Percentiles rank a stretch among this genome's conserved stretches.
Evolutionary conservation across 2,797 vertebrate species (phyloP).

Genomic region (Gila robusta): DNA sequence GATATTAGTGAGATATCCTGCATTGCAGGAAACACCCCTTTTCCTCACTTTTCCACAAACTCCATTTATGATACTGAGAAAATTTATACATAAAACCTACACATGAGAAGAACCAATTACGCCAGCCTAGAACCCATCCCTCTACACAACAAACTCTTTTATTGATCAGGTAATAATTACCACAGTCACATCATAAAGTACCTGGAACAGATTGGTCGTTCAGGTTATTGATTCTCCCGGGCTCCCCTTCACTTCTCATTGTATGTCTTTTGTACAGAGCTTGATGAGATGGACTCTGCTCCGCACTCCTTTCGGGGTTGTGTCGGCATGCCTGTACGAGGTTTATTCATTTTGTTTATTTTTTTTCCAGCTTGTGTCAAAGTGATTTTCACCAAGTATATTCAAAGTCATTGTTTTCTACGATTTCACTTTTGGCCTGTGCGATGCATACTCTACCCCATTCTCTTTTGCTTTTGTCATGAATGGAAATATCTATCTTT

Average conservation of each 20-base stretch:
- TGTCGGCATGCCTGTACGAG: slow-evolving; percentile 63
- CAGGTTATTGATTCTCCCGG: slow-evolving; percentile 80
- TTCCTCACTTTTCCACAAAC: slow-evolving; percentile 7
- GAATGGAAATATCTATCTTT: slow-evolving; percentile 7
- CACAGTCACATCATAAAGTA: slow-evolving; percentile 84
- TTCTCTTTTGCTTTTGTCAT: slow-evolving; percentile 9
- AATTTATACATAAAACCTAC: slow-evolving; percentile 74
- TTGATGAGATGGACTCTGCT: slow-evolving; percentile 73
- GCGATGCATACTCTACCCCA: not conserved
- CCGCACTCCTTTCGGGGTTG: slow-evolving; percentile 61
- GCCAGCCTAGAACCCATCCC: slow-evolving; percentile 63
- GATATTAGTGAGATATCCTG: slow-evolving; percentile 61
- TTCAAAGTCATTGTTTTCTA: not conserved
- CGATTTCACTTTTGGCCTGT: not conserved
- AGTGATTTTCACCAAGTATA: slow-evolving; percentile 16
- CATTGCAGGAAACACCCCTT: slow-evolving; percentile 47
- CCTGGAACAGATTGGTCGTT: slow-evolving; percentile 82
- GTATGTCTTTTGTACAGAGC: slow-evolving; percentile 76
- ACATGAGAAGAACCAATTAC: slow-evolving; percentile 77
- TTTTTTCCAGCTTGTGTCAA: slow-evolving; percentile 4
- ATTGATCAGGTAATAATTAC: slow-evolving; percentile 85
- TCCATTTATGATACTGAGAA: slow-evolving; percentile 58
- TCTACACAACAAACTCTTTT: slow-evolving; percentile 79
- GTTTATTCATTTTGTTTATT: slow-evolving; percentile 66
- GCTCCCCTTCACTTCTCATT: slow-evolving; percentile 77